These are phyloP conservation scores for Amphipoea lucens DNA, from an alignment of 2,888 invertebrate genomes.

Conservation along the genomic window DNA sequence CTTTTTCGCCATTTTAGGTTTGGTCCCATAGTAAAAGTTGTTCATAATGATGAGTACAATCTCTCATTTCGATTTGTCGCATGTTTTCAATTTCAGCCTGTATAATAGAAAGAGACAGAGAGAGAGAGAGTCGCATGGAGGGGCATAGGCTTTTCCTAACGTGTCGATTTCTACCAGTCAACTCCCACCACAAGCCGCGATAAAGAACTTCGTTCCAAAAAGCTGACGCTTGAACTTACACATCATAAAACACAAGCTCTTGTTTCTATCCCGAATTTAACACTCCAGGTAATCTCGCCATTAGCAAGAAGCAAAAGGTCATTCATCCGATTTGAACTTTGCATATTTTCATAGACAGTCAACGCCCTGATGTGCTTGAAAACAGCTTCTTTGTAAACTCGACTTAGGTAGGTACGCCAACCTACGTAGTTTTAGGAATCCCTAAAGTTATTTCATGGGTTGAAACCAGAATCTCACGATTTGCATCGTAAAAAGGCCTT, in stretches of 20 bases:
- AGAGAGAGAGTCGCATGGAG: too few relatives aligned
- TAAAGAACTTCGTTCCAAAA: background rate
- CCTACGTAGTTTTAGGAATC: background rate
- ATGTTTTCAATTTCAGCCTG: too few relatives aligned
- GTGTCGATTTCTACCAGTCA: too few relatives aligned
- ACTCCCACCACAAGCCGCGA: background rate
- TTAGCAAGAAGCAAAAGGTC: conserved; percentile 24
- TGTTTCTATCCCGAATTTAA: background rate
- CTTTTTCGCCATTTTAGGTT: too few relatives aligned
- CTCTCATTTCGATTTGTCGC: too few relatives aligned
- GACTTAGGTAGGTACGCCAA: background rate
- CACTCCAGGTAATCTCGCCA: background rate
- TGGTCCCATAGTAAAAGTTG: too few relatives aligned
- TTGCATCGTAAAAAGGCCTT: too few relatives aligned
- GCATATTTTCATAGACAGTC: conserved; percentile 29
- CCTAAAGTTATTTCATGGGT: background rate
- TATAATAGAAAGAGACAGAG: too few relatives aligned
- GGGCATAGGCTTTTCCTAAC: too few relatives aligned
- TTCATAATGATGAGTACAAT: too few relatives aligned
- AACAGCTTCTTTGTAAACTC: conserved; percentile 26
- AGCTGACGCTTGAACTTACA: background rate
- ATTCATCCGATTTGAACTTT: conserved; percentile 27
- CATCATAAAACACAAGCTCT: background rate
- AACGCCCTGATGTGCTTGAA: conserved; percentile 26
- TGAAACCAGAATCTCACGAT: background rate